Percentiles rank a stretch among this genome's conserved stretches.
Conservation (phyloP, 2,797 vertebrate genomes). For the Dallia pectoralis region DNA sequence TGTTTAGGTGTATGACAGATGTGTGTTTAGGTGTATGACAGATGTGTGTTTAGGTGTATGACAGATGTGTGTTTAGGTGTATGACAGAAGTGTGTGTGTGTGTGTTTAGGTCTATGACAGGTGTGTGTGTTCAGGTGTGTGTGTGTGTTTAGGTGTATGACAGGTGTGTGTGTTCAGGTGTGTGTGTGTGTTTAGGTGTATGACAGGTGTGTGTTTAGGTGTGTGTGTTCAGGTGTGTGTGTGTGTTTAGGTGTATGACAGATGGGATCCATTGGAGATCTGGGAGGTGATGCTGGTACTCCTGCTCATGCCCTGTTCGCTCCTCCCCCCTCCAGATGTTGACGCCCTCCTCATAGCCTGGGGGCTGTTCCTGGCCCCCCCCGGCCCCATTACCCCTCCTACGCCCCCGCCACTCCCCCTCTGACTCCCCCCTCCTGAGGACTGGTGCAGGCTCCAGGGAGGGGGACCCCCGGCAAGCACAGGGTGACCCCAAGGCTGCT, state of each 20-base stretch:
- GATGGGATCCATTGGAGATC: slow-evolving; percentile 98
- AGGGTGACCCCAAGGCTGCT: slow-evolving; percentile 91
- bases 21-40: not conserved
- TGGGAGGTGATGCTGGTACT: slow-evolving; percentile 99
- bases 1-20: not conserved
- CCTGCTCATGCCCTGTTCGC: slow-evolving; percentile 96
- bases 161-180: not conserved
- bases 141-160: not conserved
- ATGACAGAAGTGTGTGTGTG: slow-evolving; percentile 37
- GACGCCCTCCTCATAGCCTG: slow-evolving; percentile 92
- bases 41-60: not conserved
- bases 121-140: slow-evolving; percentile 55
- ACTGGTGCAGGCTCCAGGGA: slow-evolving; percentile 91
- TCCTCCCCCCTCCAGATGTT: slow-evolving; percentile 91
- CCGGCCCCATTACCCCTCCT: slow-evolving; percentile 79
- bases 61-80: slow-evolving; percentile 48
- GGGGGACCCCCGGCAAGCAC: slow-evolving; percentile 88
- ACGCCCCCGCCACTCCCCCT: slow-evolving; percentile 83
- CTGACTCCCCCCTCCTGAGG: slow-evolving; percentile 75
- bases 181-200: slow-evolving; percentile 5
- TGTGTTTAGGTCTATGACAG: slow-evolving; percentile 52
- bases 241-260: slow-evolving; percentile 69
- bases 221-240: slow-evolving; percentile 1
- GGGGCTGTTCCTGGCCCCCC: slow-evolving; percentile 92
- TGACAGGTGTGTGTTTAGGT: slow-evolving; percentile 81